Evolutionary conservation across 2,797 vertebrate species (phyloP), one percentile per base, ranked within the genome.

Genomic region (Hydrophis major): DNA sequence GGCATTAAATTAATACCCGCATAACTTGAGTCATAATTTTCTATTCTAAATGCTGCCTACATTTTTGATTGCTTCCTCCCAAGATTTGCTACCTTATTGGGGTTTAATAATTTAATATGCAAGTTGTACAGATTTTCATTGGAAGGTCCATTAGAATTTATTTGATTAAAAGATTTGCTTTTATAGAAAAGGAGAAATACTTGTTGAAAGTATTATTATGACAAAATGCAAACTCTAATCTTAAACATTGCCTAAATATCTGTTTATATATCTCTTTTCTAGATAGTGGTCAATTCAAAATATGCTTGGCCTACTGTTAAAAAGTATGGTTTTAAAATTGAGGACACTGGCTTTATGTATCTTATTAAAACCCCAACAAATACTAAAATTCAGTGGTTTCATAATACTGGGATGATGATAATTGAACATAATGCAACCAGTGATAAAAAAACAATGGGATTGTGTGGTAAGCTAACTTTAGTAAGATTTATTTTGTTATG

Each of bases 311-410:
- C 99, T 90, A 98, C 98, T 8, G 98, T 99, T 96, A 99, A 98
- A 95, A 99, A 99, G 96, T 98, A 98, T 0, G 99, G 99, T 60
- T 99, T 99, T 96, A 98, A 98, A 97, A 96, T 99, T 56, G 98
- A 99, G 93, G 99, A 99, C 97, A 99, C 99, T 0, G 99, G 99
- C 78, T 99, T 99, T 97, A 99, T 99, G 98, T 99, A 99, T 89
- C 92, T 98, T 22, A 97, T 99, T 96, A 98, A 97, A 92, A 99
- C 98, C 0, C 99, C 99, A 0, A 97, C 98, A 50, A 98, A 98
- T 90, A 96, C 98, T 86, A 98, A 97, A 96, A 98, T 99, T 95
- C 98, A 99, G 96, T 99, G 99, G 99, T 99, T 99, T 94, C 99
- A 99, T 97, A 98, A 97, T 96, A 99, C 99, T 0, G 99, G 99